Percentiles rank a stretch among this genome's conserved stretches.
These are phyloP conservation scores for Psittacula echo DNA, from an alignment of 2,797 vertebrate genomes.

Conservation along the genomic window DNA sequence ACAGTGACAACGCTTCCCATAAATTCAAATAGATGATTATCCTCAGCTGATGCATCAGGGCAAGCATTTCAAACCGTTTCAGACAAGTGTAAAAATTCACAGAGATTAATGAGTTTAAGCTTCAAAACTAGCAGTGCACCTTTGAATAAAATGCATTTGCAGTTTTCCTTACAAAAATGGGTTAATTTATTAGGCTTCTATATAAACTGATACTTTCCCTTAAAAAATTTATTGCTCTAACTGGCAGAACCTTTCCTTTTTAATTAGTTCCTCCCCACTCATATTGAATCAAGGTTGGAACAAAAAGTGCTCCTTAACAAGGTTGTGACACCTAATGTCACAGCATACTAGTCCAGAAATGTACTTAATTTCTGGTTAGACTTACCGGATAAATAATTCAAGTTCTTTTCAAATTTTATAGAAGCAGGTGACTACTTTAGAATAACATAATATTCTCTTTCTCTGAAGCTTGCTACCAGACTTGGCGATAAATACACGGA, in stretches of 20 bases:
- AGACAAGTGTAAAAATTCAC: conserved; percentile 43
- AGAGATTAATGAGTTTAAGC: conserved; percentile 35
- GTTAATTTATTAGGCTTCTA: conserved; percentile 1
- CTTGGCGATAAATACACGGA: not conserved
- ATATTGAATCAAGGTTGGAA: not conserved
- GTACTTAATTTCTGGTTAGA: not conserved
- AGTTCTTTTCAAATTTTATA: not conserved
- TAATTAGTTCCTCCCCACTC: not conserved
- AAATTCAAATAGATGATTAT: conserved; percentile 9
- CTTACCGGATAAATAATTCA: not conserved
- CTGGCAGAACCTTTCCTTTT: not conserved
- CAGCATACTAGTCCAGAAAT: not conserved
- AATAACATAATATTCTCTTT: not conserved
- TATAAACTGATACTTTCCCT: not conserved
- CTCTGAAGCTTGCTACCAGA: not conserved
- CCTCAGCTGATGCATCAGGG: conserved; percentile 11
- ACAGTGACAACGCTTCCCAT: not conserved
- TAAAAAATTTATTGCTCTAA: not conserved
- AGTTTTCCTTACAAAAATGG: not conserved
- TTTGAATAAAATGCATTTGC: conserved; percentile 9
- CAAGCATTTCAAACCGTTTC: not conserved
- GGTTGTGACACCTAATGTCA: not conserved
- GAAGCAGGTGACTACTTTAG: not conserved
- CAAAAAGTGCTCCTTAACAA: not conserved
- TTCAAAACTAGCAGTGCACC: not conserved